Conservation (phyloP, 35 echinoderm and acorn worm genomes). For the Heliocidaris tuberculata region DNA sequence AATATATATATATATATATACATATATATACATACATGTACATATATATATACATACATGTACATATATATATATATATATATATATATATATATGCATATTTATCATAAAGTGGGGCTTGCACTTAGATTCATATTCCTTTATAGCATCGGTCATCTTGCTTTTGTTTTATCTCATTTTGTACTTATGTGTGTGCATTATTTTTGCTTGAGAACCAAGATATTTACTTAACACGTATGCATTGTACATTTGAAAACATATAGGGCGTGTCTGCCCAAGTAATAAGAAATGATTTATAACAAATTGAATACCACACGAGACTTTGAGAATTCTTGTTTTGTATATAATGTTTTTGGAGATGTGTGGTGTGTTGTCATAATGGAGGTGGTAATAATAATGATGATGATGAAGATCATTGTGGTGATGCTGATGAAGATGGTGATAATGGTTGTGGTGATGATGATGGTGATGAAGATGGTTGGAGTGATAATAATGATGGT, state of each 20-base stretch:
- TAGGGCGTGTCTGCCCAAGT: conserved; percentile 16
- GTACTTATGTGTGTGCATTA: conserved; percentile 36
- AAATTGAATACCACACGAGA: not conserved
- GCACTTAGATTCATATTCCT: not conserved
- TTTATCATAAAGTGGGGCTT: not conserved
- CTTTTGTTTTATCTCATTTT: conserved; percentile 6
- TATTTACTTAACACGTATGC: not conserved
- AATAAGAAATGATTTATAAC: conserved; percentile 31
- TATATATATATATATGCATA: not conserved
- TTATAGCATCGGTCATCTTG: not conserved
- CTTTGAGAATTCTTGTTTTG: not conserved
- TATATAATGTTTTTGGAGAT: not conserved
- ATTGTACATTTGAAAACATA: conserved; percentile 30
- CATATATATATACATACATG: not conserved
- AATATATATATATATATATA: not conserved
- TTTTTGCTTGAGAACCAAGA: not conserved
- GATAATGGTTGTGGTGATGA: not conserved
- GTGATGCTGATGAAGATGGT: not conserved
- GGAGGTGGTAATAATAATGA: not conserved
- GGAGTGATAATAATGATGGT: not conserved
- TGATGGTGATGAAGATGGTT: not conserved
- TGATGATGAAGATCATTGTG: not conserved
- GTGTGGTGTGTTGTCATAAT: not conserved
- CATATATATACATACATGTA: not conserved
- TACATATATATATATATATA: not conserved